Evolutionary conservation across 2,888 invertebrate species (phyloP), one percentile per base, ranked within the genome.

Genomic region (Mellilla xanthometata): DNA sequence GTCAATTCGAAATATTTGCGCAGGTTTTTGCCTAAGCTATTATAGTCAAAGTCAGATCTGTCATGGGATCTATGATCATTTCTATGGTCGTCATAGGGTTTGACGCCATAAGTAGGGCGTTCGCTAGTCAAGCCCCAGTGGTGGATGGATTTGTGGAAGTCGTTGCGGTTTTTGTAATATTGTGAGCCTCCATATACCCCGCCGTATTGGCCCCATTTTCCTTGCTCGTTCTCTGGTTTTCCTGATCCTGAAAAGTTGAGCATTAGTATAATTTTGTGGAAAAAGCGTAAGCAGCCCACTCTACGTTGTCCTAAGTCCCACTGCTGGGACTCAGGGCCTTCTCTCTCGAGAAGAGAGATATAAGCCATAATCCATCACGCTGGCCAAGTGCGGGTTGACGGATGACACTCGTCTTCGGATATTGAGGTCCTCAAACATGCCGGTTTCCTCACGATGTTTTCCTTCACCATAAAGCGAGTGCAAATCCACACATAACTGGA

Each of bases 151-250:
- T 85, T 83, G 43, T 82, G 79, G 40, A 84, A 86, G 19, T 87
- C 85, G 2, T 79, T 77, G 8, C 74, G 60, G 41, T 89, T 76
- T 43, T 87, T 85, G 44, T 87, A 87, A 27, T 86, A 85, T 1
- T 76, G 70, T 11, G 68, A 65, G 0, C 81, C 80, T 0, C 88
- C 85, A 56, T 94, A 94, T 7, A 80, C 80, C 0, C 93, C 92
- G 0, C 93, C 93, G 57, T 93, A 93, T 45, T 90, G 86, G 0
- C 92, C 92, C 92, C 92, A 93, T 13, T 80, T 81, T 30, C 88
- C 86, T 24, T 86, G 77, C 0, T 83, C 78, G 0, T 81, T 78
- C 2, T 77, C 68, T 41, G 72, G 77, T 40, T 80, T 71, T 2
- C 71, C 81, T 41, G 74, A 12, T 0, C 84, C 90, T 54, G 52